phyloP scores from a whole-genome alignment of 2,113 vertebrate species.

The Oncorhynchus kisutch region DNA sequence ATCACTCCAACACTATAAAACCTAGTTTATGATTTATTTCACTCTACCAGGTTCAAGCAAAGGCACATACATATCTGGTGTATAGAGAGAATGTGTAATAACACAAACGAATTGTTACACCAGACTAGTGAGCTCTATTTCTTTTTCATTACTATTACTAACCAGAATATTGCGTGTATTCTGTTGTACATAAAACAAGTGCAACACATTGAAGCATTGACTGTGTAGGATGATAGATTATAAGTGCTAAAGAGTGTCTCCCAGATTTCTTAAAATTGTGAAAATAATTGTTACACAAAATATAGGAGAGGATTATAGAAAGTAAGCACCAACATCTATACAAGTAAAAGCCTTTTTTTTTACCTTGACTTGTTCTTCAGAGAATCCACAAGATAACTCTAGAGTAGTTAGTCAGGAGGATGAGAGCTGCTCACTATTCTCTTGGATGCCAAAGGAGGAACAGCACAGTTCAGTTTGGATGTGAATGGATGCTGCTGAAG shows the following conservation, averaged over 20 bases:
- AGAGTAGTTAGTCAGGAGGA: neutral
- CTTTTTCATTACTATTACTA: neutral
- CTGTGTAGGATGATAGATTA: neutral
- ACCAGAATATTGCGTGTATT: neutral
- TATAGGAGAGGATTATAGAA: neutral
- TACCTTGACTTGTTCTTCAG: conserved; percentile 15
- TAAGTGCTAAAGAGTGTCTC: neutral
- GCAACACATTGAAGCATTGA: neutral
- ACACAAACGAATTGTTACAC: neutral
- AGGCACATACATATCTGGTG: no score
- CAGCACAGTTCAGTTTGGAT: neutral
- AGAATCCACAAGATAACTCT: neutral
- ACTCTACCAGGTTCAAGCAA: neutral
- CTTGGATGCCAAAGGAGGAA: neutral
- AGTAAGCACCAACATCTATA: neutral
- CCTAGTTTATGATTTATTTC: conserved; percentile 3
- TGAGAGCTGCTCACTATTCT: neutral
- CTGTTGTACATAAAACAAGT: neutral
- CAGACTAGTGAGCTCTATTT: neutral
- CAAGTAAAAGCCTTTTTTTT: neutral
- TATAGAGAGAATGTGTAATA: neutral
- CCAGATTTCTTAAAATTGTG: neutral
- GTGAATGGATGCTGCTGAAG: conserved; percentile 43
- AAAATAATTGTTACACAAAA: neutral
- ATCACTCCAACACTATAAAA: neutral